phyloP scores from a whole-genome alignment of 2,888 invertebrate species.

The Taenaris catops region DNA sequence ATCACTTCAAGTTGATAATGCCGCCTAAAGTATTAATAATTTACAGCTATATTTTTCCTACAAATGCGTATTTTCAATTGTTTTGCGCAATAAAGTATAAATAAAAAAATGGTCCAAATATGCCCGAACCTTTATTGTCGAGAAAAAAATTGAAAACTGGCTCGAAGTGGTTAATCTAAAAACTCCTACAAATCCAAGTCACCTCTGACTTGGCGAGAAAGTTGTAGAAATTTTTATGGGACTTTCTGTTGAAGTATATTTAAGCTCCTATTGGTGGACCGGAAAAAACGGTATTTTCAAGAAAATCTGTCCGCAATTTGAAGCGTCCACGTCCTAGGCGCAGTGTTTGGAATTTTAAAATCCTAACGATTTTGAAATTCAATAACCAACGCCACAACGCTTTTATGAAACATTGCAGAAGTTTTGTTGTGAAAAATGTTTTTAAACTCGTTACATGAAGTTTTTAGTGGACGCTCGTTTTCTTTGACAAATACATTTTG shows the following conservation, averaged over 20 bases:
- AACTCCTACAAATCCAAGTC: constrained; percentile 12
- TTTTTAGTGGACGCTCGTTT: neutral
- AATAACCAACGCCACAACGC: constrained; percentile 17
- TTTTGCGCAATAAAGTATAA: too few relatives aligned
- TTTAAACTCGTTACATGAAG: constrained; percentile 5
- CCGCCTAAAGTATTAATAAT: too few relatives aligned
- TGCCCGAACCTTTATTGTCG: neutral
- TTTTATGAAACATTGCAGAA: constrained; percentile 8
- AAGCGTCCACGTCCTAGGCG: constrained; percentile 5
- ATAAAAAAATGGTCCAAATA: too few relatives aligned
- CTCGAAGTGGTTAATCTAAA: constrained; percentile 11
- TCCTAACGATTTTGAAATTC: constrained; percentile 13
- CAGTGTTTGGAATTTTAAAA: constrained; percentile 18
- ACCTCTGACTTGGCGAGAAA: constrained; percentile 9
- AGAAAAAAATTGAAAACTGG: constrained; percentile 10
- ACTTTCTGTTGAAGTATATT: constrained; percentile 10
- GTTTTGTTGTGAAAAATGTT: constrained; percentile 11
- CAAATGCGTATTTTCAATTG: too few relatives aligned
- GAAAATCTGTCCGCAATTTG: constrained; percentile 7
- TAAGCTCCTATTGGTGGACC: neutral
- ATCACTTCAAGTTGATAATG: too few relatives aligned
- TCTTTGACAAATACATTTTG: too few relatives aligned
- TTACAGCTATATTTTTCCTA: too few relatives aligned
- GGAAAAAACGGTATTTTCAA: constrained; percentile 5
- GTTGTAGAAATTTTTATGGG: constrained; percentile 13